These are phyloP conservation scores for Hydrolagus colliei DNA, from an alignment of 2,797 vertebrate species.

Conservation along the genomic window DNA sequence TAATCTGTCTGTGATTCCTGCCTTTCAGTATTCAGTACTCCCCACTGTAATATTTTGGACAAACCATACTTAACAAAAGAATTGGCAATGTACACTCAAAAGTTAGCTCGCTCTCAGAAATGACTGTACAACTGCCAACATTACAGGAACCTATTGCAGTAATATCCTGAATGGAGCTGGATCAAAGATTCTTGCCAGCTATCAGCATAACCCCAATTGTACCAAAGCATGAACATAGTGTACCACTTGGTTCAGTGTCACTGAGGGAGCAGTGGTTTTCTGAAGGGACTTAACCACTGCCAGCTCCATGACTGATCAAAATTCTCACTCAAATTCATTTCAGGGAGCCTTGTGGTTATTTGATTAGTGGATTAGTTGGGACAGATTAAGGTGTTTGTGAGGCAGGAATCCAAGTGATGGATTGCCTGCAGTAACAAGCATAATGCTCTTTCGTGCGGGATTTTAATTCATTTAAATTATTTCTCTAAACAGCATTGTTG, in stretches of 20 bases:
- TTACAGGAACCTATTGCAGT: neutral
- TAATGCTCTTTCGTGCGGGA: neutral
- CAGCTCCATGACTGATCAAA: neutral
- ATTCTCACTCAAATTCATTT: neutral
- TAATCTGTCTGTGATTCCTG: neutral
- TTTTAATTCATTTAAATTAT: too few relatives aligned
- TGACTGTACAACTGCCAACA: neutral
- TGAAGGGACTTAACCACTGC: neutral
- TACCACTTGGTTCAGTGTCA: neutral
- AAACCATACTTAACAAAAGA: neutral
- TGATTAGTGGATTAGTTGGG: neutral
- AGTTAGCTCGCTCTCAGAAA: neutral
- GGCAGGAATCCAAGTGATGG: neutral
- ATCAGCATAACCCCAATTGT: neutral
- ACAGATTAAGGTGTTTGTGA: neutral
- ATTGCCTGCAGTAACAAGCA: neutral
- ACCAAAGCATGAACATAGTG: constrained; percentile 3
- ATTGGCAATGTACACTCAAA: neutral
- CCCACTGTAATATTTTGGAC: neutral
- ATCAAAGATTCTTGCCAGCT: neutral
- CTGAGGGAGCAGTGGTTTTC: neutral
- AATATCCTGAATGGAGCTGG: neutral
- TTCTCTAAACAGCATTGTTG: neutral
- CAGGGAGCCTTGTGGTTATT: neutral
- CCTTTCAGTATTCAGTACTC: neutral